phyloP scores from a whole-genome alignment of 2,888 invertebrate genomes.

The Synanthedon tipuliformis region DNA sequence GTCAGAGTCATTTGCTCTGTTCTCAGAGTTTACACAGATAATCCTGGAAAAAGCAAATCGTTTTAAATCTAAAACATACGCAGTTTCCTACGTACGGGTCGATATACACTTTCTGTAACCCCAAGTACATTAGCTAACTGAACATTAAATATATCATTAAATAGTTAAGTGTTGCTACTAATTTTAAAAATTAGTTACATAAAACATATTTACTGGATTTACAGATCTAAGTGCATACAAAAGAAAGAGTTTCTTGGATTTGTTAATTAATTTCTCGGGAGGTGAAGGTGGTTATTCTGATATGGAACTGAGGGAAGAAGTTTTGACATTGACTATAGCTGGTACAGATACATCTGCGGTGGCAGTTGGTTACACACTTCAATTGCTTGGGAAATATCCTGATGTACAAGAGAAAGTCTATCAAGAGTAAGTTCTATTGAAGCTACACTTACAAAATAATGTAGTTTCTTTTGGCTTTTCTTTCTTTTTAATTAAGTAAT shows the following conservation, averaged over 20 bases:
- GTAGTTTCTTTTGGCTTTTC: background rate
- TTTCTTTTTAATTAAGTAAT: slow-evolving; percentile 7
- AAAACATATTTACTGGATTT: slow-evolving; percentile 3
- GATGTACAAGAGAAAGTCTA: slow-evolving; percentile 54
- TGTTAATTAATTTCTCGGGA: slow-evolving; percentile 60
- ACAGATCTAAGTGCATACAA: slow-evolving; percentile 38
- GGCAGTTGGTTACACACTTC: slow-evolving; percentile 46
- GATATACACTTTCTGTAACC: too few relatives aligned
- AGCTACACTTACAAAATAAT: background rate
- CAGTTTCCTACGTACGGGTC: too few relatives aligned
- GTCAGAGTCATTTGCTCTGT: too few relatives aligned
- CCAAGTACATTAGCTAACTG: too few relatives aligned
- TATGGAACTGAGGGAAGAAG: slow-evolving; percentile 68
- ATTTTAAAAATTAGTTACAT: background rate
- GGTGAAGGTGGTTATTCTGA: slow-evolving; percentile 61
- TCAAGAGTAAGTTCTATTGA: slow-evolving; percentile 40
- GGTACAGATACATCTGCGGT: slow-evolving; percentile 67
- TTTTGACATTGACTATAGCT: slow-evolving; percentile 67
- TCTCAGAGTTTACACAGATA: too few relatives aligned
- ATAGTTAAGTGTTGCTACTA: background rate
- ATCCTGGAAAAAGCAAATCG: too few relatives aligned
- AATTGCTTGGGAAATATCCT: slow-evolving; percentile 54
- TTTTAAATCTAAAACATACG: too few relatives aligned
- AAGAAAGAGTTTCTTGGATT: slow-evolving; percentile 65
- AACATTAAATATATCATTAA: background rate